phyloP scores from a whole-genome alignment of 2,888 invertebrate genomes.

The Hetaerina titia region DNA sequence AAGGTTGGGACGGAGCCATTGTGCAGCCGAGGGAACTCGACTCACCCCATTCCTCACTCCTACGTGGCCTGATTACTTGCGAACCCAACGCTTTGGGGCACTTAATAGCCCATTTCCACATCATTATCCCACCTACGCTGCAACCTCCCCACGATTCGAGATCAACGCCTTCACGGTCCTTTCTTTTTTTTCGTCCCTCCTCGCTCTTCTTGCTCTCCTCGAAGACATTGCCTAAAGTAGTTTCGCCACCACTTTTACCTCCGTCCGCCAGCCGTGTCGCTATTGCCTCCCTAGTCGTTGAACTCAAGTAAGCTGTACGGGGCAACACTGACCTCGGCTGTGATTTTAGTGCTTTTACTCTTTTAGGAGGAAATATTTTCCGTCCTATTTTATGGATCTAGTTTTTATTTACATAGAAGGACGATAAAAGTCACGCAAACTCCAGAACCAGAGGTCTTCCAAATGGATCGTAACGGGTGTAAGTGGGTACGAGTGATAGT shows the following conservation, averaged over 20 bases:
- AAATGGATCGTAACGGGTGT: no score
- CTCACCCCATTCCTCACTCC: neutral
- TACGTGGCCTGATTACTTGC: conserved; percentile 6
- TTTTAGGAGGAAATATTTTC: neutral
- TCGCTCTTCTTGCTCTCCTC: neutral
- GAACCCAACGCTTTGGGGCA: neutral
- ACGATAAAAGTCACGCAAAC: neutral
- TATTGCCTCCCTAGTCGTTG: neutral
- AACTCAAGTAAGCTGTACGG: neutral
- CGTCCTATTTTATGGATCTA: neutral
- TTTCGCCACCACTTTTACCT: neutral
- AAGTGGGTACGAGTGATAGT: no score
- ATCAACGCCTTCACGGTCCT: neutral
- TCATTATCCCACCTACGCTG: conserved; percentile 8
- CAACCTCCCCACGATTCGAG: neutral
- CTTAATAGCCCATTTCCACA: conserved; percentile 7
- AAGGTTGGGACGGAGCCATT: neutral
- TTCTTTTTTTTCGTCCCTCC: neutral
- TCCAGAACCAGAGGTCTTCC: no score
- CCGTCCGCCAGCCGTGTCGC: neutral
- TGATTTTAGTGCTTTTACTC: neutral
- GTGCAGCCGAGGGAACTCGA: neutral
- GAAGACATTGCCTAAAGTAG: neutral
- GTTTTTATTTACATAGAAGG: neutral
- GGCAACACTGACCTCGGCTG: neutral